Evolutionary conservation across 2,113 vertebrate species (phyloP).

Genomic region (Cyanoliseus patagonus): DNA sequence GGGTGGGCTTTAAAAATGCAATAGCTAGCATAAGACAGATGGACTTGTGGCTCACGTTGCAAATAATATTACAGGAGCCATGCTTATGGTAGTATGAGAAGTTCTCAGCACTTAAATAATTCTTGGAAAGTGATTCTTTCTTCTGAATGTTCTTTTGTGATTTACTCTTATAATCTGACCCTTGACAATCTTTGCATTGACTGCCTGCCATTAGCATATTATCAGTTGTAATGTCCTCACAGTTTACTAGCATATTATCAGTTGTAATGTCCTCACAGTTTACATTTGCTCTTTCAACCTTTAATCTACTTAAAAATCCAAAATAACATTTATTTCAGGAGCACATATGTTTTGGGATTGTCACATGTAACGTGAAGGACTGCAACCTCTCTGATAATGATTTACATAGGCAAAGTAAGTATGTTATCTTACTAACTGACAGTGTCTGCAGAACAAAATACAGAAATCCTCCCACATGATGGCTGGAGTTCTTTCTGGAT

Average conservation of each 20-base stretch:
- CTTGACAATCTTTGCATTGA: background rate
- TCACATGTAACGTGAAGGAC: background rate
- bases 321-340: background rate
- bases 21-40: background rate
- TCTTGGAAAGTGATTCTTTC: background rate
- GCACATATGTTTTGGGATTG: background rate
- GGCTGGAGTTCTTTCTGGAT: background rate
- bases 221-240: background rate
- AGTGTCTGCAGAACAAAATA: background rate
- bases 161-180: background rate
- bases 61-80: background rate
- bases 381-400: fast-evolving
- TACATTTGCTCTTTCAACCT: background rate
- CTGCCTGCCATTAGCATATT: background rate
- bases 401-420: background rate
- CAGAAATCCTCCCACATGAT: background rate
- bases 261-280: background rate
- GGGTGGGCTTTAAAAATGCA: background rate
- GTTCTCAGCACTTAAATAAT: background rate
- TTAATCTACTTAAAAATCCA: background rate
- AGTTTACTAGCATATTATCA: background rate
- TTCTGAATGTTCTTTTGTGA: background rate
- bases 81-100: background rate
- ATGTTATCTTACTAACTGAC: background rate
- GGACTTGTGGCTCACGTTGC: fast-evolving